Evolutionary conservation across 2,888 invertebrate species (phyloP).

Genomic region (Chromoteleia sp.): DNA sequence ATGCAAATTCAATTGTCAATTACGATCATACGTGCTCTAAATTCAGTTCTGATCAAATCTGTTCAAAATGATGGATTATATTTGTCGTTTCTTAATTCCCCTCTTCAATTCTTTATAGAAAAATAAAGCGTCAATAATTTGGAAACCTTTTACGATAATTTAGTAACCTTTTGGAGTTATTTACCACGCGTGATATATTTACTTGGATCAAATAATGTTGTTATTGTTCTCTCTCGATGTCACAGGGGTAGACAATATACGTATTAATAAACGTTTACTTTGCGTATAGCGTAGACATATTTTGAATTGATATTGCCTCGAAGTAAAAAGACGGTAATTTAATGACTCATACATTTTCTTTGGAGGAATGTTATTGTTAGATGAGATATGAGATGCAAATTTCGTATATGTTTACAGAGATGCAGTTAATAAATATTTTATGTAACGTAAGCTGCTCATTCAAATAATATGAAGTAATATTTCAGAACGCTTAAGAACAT

Average conservation of each 20-base stretch:
- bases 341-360: conserved; percentile 14
- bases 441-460: conserved; percentile 11
- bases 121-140: background rate
- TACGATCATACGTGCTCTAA: too few species aligned
- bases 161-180: background rate
- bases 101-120: too few species aligned
- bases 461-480: background rate
- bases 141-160: background rate
- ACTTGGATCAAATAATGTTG: conserved; percentile 14
- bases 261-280: conserved; percentile 16
- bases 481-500: background rate
- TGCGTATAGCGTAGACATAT: conserved; percentile 13
- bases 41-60: too few species aligned
- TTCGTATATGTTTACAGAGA: conserved; percentile 2
- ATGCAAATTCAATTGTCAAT: too few species aligned
- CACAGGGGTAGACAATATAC: background rate
- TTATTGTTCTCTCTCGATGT: background rate
- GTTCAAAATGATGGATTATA: too few species aligned
- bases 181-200: background rate
- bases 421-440: conserved; percentile 21
- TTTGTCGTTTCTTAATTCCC: too few species aligned
- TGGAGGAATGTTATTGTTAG: conserved; percentile 2
- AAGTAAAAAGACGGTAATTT: conserved; percentile 22
- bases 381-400: conserved; percentile 4
- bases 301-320: conserved; percentile 25